phyloP scores from a whole-genome alignment of 2,113 vertebrate genomes.

The Tachycineta bicolor region DNA sequence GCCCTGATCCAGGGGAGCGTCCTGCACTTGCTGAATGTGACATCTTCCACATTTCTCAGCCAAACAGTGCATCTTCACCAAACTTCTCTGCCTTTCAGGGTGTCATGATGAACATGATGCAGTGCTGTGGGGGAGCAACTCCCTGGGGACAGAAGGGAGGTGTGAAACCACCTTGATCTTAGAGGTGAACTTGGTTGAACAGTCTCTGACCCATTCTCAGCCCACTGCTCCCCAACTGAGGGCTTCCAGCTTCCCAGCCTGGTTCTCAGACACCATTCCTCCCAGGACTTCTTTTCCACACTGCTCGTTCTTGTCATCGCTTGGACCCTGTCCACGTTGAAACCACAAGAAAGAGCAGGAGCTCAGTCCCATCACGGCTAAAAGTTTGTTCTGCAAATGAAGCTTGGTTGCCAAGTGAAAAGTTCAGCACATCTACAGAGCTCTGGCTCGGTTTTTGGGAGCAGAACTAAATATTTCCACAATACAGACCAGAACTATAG shows the following conservation, averaged over 20 bases:
- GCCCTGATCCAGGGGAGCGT: not conserved
- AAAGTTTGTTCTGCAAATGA: conserved; percentile 35
- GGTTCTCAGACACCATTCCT: conserved; percentile 22
- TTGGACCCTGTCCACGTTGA: not conserved
- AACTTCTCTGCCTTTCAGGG: not conserved
- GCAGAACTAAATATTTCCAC: conserved; percentile 58
- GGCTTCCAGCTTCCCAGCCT: not conserved
- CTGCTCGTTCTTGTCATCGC: not conserved
- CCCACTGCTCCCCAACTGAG: not conserved
- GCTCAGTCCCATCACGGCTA: conserved; percentile 6
- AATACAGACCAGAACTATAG: conserved; percentile 44
- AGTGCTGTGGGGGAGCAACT: rapidly evolving
- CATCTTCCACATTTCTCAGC: not conserved
- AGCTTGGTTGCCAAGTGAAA: conserved; percentile 44
- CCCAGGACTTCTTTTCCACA: not conserved
- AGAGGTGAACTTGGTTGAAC: not conserved
- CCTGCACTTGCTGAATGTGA: not conserved
- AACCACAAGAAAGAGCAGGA: conserved; percentile 49
- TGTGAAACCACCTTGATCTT: not conserved
- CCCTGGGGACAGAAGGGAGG: not conserved
- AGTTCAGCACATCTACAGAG: conserved; percentile 43
- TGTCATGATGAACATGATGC: not conserved
- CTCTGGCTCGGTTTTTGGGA: conserved; percentile 16
- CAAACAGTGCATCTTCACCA: not conserved
- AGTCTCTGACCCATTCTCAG: not conserved